Evolutionary conservation across 2,797 vertebrate genomes (phyloP).

Genomic region (Myioborus miniatus): DNA sequence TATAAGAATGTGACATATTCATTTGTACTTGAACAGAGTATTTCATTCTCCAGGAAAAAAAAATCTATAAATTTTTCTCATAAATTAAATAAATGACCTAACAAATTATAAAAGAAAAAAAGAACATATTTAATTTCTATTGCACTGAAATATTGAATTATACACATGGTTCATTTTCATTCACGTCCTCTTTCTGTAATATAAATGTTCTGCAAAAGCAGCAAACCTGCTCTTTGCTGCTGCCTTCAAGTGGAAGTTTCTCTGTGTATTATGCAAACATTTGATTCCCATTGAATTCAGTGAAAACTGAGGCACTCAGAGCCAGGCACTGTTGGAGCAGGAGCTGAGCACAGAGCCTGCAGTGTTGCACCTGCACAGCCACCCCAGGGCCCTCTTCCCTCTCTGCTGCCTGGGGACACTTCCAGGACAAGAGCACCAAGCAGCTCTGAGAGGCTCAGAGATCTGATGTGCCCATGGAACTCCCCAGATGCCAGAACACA

Average conservation of each 20-base stretch:
- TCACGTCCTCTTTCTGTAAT: background rate
- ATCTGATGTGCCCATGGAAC: background rate
- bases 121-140: background rate
- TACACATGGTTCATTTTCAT: background rate
- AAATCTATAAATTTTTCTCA: background rate
- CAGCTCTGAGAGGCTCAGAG: background rate
- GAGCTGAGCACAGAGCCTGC: background rate
- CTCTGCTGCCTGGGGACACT: background rate
- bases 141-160: background rate
- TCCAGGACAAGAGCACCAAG: background rate
- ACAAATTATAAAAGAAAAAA: background rate
- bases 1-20: background rate
- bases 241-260: background rate
- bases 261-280: background rate
- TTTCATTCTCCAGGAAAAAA: background rate
- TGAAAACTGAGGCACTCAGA: background rate
- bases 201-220: background rate
- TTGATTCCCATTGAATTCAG: background rate
- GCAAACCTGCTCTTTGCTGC: background rate
- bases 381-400: background rate
- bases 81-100: background rate
- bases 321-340: background rate
- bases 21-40: constrained; percentile 7
- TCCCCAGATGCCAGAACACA: background rate
- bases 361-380: background rate